These are phyloP conservation scores for Melieria crassipennis DNA, from an alignment of 2,888 invertebrate genomes.

Conservation along the genomic window DNA sequence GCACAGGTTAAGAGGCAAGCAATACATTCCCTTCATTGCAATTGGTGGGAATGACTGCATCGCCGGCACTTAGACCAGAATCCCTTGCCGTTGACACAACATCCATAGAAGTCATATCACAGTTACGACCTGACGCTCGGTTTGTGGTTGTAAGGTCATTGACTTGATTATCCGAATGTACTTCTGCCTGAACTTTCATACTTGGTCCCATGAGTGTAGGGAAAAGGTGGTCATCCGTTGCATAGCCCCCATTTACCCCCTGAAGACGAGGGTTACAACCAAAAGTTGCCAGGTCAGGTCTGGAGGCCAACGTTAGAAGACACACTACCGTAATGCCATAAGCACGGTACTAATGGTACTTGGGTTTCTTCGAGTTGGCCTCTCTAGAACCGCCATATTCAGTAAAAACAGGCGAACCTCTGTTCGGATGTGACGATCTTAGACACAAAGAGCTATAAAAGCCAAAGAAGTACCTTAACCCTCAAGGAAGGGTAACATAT, in stretches of 20 bases:
- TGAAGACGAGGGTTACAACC: constrained; percentile 12
- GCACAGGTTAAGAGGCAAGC: too few relatives aligned
- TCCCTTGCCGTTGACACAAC: too few relatives aligned
- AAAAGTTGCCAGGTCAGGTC: constrained; percentile 5
- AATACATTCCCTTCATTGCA: too few relatives aligned
- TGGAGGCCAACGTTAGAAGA: constrained; percentile 10
- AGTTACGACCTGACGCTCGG: too few relatives aligned
- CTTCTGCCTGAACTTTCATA: neutral
- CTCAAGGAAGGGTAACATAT: neutral
- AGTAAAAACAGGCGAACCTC: constrained; percentile 11
- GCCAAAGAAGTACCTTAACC: too few relatives aligned
- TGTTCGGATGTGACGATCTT: neutral
- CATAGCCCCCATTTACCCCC: neutral
- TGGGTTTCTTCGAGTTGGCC: constrained; percentile 10
- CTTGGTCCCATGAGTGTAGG: neutral
- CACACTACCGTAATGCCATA: constrained; percentile 12
- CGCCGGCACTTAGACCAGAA: too few relatives aligned
- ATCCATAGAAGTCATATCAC: too few relatives aligned
- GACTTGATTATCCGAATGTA: too few relatives aligned
- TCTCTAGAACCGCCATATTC: constrained; percentile 11
- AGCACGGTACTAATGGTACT: constrained; percentile 7
- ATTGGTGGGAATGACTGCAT: too few relatives aligned
- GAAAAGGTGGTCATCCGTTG: neutral
- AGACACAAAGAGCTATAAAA: too few relatives aligned
- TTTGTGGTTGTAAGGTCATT: too few relatives aligned